Evolutionary conservation across 2,797 vertebrate genomes (phyloP), one percentile per base, ranked within the genome.

Genomic region (Eutrigla gurnardus): DNA sequence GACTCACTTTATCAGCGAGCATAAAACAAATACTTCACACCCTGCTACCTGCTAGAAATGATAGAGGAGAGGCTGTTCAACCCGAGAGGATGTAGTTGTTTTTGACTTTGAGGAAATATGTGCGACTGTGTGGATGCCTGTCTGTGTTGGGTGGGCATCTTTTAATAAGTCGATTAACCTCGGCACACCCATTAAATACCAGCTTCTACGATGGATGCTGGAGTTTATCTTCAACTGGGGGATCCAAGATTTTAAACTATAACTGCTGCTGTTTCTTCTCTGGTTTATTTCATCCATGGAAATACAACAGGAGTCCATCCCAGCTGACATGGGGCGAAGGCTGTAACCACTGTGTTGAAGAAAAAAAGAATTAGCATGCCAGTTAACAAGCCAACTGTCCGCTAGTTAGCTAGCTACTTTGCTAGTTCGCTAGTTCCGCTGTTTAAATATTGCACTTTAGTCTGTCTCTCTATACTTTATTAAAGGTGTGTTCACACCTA

Each of bases 91-190:
- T 4, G n/a, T 37, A 17, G 37, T 40, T 60, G 35, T 64, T 70
- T 54, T 47, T 4, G 6, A 53, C 58, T 72, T 64, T 36, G 32
- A 49, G 42, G 42, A n/a, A n/a, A 17, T 47, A 9, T 50, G 47
- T 50, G 42, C 14, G 42, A 25, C 25, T 43, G 25, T 25, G 25
- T 25, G 18, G 18, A 17, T 9, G 7, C 9, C 17, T 61, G 13
- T 63, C 36, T 52, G 50, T 43, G 37, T 47, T 40, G 9, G 36
- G 39, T 25, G 65, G 57, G 11, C 33, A 65, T 75, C 36, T 63
- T 66, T 72, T 67, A 76, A 81, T 73, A 64, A 65, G 65, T 70
- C 6, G 12, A 55, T 82, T 70, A 73, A 77, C 73, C 39, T 49
- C 42, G 60, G 33, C 18, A 67, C 1, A 7, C 52, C 46, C 5